phyloP scores from a whole-genome alignment of 2,888 invertebrate species.

The Cataglyphis rosenhaueri region DNA sequence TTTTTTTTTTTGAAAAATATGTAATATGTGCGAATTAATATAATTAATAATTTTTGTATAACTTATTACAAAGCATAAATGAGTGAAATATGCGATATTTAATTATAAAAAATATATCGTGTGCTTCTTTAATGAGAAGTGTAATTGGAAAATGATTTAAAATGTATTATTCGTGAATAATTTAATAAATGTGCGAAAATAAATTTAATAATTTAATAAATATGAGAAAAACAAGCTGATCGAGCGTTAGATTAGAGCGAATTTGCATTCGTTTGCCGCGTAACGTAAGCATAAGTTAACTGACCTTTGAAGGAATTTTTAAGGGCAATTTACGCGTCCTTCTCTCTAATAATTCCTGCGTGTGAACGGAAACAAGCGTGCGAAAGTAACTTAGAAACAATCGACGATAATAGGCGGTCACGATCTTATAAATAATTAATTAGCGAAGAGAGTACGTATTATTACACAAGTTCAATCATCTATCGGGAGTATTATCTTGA shows the following conservation, averaged over 20 bases:
- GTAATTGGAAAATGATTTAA: slow-evolving; percentile 16
- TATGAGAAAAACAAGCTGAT: neutral
- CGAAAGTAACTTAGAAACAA: slow-evolving; percentile 65
- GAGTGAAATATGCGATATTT: neutral
- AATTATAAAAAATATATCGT: neutral
- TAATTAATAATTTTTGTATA: neutral
- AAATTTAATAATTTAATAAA: too few species aligned
- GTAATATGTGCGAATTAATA: neutral
- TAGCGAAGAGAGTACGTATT: slow-evolving; percentile 7
- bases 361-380: slow-evolving; percentile 78
- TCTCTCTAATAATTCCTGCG: slow-evolving; percentile 48
- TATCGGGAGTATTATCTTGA: neutral
- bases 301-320: slow-evolving; percentile 48
- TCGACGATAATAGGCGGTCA: slow-evolving; percentile 59
- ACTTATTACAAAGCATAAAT: neutral
- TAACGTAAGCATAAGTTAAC: slow-evolving; percentile 11
- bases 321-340: slow-evolving; percentile 49
- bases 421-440: slow-evolving; percentile 33
- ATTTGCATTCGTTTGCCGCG: neutral
- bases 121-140: neutral
- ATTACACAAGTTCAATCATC: slow-evolving; percentile 37
- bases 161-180: neutral
- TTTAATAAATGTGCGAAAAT: slow-evolving; percentile 3
- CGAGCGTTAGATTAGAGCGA: neutral
- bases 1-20: neutral